phyloP scores from a whole-genome alignment of 1,140 invertebrate species.

The Temnothorax curvispinosus region DNA sequence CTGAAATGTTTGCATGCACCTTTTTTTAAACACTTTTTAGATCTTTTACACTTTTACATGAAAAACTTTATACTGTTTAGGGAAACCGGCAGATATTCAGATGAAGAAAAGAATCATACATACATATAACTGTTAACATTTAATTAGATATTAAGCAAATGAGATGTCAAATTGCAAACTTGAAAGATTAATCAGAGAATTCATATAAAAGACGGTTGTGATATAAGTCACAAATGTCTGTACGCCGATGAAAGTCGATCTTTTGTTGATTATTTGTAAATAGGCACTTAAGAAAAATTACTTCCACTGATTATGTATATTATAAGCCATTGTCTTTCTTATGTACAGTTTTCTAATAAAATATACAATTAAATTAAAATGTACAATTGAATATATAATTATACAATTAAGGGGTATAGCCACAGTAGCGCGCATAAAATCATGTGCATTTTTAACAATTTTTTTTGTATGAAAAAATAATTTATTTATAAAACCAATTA shows the following conservation, averaged over 20 bases:
- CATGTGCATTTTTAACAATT: too few species aligned
- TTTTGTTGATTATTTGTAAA: slow-evolving; percentile 25
- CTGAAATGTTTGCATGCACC: background rate
- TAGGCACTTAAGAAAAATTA: slow-evolving; percentile 16
- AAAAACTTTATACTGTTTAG: slow-evolving; percentile 12
- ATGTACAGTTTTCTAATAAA: slow-evolving; percentile 46
- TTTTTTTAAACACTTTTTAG: slow-evolving; percentile 14
- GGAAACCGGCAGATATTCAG: background rate
- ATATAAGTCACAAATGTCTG: slow-evolving; percentile 1
- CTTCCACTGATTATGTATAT: slow-evolving; percentile 9
- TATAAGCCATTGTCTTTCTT: slow-evolving; percentile 25
- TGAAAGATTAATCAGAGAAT: background rate
- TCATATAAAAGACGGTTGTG: slow-evolving; percentile 6
- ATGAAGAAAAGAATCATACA: background rate
- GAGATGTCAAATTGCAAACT: slow-evolving; percentile 1
- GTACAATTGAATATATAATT: slow-evolving; percentile 6
- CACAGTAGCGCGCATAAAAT: too few species aligned
- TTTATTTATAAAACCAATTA: too few species aligned
- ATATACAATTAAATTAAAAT: slow-evolving; percentile 19
- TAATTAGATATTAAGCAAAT: slow-evolving; percentile 2
- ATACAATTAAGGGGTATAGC: background rate
- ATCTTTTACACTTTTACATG: slow-evolving; percentile 14
- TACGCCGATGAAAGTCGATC: background rate
- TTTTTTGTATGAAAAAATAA: too few species aligned
- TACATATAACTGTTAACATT: background rate